A percentile compares a stretch with the other conserved stretches of the same genome.
Conservation (phyloP, 1,140 invertebrate species). For the Drepana arcuata region DNA sequence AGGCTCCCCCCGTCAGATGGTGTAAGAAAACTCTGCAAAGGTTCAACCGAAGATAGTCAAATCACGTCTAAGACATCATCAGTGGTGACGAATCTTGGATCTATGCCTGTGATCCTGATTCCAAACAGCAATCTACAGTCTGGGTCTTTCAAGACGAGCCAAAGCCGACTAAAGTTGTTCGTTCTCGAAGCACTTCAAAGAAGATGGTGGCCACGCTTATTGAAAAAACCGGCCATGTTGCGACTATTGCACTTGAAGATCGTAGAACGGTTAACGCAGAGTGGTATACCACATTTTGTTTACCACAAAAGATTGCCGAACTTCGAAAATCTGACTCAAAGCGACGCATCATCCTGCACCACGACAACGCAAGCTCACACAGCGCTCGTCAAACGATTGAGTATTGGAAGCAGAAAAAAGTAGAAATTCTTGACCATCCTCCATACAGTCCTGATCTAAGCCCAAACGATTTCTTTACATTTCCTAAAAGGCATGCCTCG, state of each 20-base stretch:
- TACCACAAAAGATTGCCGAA: not conserved
- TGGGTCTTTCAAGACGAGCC: not conserved
- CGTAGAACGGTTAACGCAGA: not conserved
- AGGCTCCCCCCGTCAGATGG: not conserved
- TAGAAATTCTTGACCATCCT: too few relatives aligned
- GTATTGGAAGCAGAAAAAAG: not conserved
- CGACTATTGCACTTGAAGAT: not conserved
- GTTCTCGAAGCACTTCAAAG: not conserved
- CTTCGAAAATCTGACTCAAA: not conserved
- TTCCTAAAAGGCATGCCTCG: too few relatives aligned
- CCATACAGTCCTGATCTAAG: too few relatives aligned
- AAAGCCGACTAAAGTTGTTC: not conserved
- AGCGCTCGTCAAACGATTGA: not conserved
- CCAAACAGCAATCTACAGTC: too few relatives aligned
- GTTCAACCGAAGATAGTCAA: not conserved
- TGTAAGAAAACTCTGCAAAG: not conserved
- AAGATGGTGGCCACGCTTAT: not conserved
- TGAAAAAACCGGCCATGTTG: not conserved
- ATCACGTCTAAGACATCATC: not conserved
- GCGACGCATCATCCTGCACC: not conserved
- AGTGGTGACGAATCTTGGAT: not conserved
- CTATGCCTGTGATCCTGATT: not conserved
- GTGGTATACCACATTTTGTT: not conserved
- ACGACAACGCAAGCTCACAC: not conserved
- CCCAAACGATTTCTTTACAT: too few relatives aligned